phyloP scores from a whole-genome alignment of 2,113 vertebrate species.

The Mobula hypostoma region DNA sequence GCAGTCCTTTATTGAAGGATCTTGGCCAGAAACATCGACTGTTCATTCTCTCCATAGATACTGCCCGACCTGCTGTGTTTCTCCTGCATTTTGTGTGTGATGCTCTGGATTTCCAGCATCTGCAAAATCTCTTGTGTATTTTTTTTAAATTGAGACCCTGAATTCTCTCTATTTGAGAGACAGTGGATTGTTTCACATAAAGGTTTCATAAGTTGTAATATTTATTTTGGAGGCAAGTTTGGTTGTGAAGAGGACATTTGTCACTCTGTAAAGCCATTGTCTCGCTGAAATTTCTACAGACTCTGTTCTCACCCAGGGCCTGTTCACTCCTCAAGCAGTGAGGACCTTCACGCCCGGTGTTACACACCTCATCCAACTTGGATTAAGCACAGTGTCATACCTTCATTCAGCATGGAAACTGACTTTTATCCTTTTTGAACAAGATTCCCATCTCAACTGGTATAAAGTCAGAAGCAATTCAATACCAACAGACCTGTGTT shows the following conservation, averaged over 20 bases:
- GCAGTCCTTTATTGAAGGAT: background rate
- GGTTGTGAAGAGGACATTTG: background rate
- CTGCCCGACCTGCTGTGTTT: no score
- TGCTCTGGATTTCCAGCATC: no score
- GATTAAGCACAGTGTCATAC: background rate
- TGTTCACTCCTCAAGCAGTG: background rate
- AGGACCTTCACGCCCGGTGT: no score
- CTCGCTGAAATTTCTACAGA: background rate
- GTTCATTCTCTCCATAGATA: no score
- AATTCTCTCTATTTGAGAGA: background rate
- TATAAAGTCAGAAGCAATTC: background rate
- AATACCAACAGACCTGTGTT: background rate
- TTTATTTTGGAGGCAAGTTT: background rate
- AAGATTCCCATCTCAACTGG: no score
- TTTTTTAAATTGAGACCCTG: background rate
- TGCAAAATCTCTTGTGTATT: no score
- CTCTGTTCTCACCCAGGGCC: background rate
- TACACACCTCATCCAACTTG: background rate
- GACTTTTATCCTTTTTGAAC: no score
- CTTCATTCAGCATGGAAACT: no score
- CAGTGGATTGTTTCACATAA: background rate
- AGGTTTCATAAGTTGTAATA: background rate
- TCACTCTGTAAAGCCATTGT: background rate
- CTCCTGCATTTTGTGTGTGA: no score
- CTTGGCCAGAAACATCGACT: no score